Conservation (phyloP, 2,797 vertebrate genomes). For the Amniataba percoides region DNA sequence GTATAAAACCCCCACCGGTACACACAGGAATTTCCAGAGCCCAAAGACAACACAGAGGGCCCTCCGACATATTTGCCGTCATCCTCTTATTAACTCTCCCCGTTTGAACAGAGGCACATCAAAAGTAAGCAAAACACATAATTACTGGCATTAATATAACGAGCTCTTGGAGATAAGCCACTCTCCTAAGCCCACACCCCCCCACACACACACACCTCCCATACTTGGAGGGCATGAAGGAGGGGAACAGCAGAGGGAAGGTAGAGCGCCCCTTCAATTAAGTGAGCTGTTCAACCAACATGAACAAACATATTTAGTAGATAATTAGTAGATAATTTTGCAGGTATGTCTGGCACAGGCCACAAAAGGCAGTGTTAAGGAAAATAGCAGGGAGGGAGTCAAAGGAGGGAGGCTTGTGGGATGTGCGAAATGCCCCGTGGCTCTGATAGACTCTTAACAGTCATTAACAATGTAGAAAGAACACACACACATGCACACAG, state of each 20-base stretch:
- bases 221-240: conserved; percentile 69
- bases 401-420: conserved; percentile 69
- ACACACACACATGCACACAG: conserved; percentile 46
- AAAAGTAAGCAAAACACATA: conserved; percentile 90
- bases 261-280: conserved; percentile 86
- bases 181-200: conserved; percentile 81
- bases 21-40: conserved; percentile 78
- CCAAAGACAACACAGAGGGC: conserved; percentile 79
- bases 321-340: conserved; percentile 93
- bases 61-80: conserved; percentile 82
- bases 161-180: conserved; percentile 89
- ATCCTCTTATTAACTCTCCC: conserved; percentile 83
- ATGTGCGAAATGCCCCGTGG: conserved; percentile 71
- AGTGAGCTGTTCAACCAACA: conserved; percentile 87
- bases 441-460: conserved; percentile 75
- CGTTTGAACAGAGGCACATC: conserved; percentile 86
- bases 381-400: conserved; percentile 83
- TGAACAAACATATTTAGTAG: conserved; percentile 92
- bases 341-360: conserved; percentile 89
- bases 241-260: conserved; percentile 69
- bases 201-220: conserved; percentile 60
- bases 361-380: conserved; percentile 82
- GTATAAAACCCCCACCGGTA: conserved; percentile 46
- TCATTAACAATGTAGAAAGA: conserved; percentile 69
- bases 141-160: conserved; percentile 91